A percentile compares a stretch with the other conserved stretches of the same genome.
Evolutionary conservation across 1,140 invertebrate genomes (phyloP).

Genomic region (Zophobas atratus): DNA sequence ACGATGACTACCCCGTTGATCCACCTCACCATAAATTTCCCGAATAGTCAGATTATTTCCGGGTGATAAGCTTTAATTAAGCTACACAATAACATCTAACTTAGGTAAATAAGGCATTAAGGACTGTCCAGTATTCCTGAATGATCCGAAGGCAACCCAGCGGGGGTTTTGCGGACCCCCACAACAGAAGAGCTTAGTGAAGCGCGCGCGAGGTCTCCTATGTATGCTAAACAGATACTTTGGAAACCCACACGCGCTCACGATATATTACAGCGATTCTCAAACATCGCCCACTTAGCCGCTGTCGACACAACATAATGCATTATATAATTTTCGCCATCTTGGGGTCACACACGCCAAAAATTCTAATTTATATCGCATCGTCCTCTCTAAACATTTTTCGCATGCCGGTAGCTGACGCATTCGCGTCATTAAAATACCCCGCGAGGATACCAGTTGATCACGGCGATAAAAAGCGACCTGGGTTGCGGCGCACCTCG

Average conservation of each 20-base stretch:
- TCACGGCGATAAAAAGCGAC: not conserved
- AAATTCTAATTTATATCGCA: slow-evolving; percentile 12
- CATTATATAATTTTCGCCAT: slow-evolving; percentile 37
- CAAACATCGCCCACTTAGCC: slow-evolving; percentile 42
- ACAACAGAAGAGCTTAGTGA: slow-evolving; percentile 46
- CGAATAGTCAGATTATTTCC: slow-evolving; percentile 44
- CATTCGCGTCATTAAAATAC: not conserved
- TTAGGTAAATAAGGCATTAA: slow-evolving; percentile 41
- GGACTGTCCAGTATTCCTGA: slow-evolving; percentile 33
- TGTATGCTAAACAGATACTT: slow-evolving; percentile 50
- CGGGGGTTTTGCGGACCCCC: slow-evolving; percentile 42
- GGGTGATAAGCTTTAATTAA: slow-evolving; percentile 44
- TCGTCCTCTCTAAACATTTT: not conserved
- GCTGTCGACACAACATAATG: slow-evolving; percentile 33
- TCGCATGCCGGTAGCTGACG: not conserved
- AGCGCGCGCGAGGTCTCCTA: slow-evolving; percentile 48
- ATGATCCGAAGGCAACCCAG: slow-evolving; percentile 31
- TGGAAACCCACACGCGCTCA: slow-evolving; percentile 46
- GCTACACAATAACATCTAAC: slow-evolving; percentile 42
- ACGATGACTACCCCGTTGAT: not conserved
- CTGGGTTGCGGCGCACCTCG: not conserved
- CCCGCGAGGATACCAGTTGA: no score
- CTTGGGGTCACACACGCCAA: slow-evolving; percentile 2
- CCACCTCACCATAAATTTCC: slow-evolving; percentile 11
- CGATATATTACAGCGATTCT: slow-evolving; percentile 48